phyloP scores from a whole-genome alignment of 2,113 vertebrate genomes.

The Melanotaenia duboulayi region DNA sequence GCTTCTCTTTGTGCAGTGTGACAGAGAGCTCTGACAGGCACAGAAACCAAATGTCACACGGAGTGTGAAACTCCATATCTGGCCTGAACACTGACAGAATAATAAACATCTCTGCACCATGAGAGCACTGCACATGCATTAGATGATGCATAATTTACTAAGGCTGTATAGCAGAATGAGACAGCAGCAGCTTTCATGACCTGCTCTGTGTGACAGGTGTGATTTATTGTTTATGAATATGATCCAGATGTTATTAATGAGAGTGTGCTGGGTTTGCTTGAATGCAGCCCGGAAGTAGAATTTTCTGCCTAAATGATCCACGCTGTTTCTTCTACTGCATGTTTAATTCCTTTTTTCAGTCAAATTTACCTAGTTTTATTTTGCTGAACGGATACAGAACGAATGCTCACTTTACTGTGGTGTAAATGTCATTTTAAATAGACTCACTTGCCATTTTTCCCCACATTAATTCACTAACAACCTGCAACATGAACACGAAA shows the following conservation, averaged over 20 bases:
- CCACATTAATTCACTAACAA: neutral
- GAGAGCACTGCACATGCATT: constrained; percentile 36
- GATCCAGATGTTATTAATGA: constrained; percentile 39
- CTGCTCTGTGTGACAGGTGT: constrained; percentile 31
- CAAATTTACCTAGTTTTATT: neutral
- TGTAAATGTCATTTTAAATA: neutral
- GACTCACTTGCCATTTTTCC: neutral
- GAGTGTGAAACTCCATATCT: constrained; percentile 28
- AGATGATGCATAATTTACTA: constrained; percentile 70
- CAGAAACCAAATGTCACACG: constrained; percentile 31
- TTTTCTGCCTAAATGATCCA: neutral
- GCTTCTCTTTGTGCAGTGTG: constrained; percentile 2
- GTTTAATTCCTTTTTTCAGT: neutral
- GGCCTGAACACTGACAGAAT: constrained; percentile 49
- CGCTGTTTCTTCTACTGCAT: neutral
- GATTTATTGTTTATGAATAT: constrained; percentile 60
- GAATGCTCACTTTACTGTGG: neutral
- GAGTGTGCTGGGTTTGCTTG: constrained; percentile 14
- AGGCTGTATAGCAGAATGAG: constrained; percentile 30
- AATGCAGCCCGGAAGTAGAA: neutral
- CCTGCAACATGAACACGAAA: neutral
- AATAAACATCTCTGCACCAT: constrained; percentile 51
- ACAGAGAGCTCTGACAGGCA: constrained; percentile 23
- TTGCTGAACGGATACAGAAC: too few species aligned
- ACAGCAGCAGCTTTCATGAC: constrained; percentile 10